These are phyloP conservation scores for Tetranychus truncatus DNA, from an alignment of 2,888 invertebrate species.

Conservation along the genomic window DNA sequence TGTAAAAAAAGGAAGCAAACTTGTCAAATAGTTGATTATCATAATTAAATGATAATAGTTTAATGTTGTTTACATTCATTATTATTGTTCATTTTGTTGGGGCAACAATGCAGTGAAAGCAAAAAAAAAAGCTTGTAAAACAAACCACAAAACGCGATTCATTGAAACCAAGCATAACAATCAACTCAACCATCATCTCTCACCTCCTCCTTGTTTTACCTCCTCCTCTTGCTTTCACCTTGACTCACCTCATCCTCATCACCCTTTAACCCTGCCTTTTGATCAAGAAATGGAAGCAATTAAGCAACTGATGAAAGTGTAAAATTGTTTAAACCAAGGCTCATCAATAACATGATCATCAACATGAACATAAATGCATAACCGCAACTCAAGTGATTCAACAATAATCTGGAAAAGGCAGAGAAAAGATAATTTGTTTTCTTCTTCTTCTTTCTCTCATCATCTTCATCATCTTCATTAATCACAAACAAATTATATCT, in stretches of 20 bases:
- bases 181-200: background rate
- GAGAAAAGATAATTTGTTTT: too few relatives aligned
- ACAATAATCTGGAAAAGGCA: too few relatives aligned
- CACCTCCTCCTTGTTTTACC: background rate
- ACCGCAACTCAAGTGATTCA: too few relatives aligned
- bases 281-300: background rate
- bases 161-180: background rate
- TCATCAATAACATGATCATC: too few relatives aligned
- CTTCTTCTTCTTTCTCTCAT: too few relatives aligned
- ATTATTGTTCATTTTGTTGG: too few relatives aligned
- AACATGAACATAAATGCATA: too few relatives aligned
- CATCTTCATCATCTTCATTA: too few relatives aligned
- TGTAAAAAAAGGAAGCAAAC: background rate
- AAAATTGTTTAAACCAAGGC: too few relatives aligned
- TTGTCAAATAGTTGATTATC: background rate
- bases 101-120: background rate
- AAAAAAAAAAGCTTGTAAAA: background rate
- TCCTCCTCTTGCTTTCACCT: background rate
- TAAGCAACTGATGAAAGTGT: background rate
- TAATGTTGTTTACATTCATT: background rate
- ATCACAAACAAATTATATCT: too few relatives aligned
- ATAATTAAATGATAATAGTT: background rate
- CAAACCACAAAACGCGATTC: background rate
- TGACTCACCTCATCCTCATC: background rate
- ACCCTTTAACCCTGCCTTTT: background rate